Evolutionary conservation across 2,888 invertebrate genomes (phyloP).

Genomic region (Perdita meconis): DNA sequence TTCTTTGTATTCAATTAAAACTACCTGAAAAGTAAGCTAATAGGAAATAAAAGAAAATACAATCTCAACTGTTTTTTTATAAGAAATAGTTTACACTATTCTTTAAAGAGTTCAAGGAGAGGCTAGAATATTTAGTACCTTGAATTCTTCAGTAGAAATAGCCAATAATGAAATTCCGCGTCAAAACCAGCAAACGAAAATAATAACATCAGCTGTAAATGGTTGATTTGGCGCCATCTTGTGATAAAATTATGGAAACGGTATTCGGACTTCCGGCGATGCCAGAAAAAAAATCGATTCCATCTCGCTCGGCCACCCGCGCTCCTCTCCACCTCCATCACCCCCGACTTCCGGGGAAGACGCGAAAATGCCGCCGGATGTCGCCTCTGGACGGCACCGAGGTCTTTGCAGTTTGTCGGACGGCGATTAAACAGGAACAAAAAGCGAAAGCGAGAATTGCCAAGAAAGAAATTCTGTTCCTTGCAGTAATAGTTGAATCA

Average conservation of each 20-base stretch:
- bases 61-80: no score
- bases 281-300: constrained; percentile 74
- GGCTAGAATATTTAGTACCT: background rate
- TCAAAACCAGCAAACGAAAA: constrained; percentile 1
- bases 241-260: constrained; percentile 64
- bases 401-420: constrained; percentile 56
- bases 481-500: background rate
- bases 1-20: no score
- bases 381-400: constrained; percentile 72
- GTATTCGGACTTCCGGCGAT: constrained; percentile 66
- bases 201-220: constrained; percentile 41
- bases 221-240: constrained; percentile 76
- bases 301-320: constrained; percentile 60
- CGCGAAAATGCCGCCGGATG: constrained; percentile 76
- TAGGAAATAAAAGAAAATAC: no score
- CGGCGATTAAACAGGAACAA: constrained; percentile 59
- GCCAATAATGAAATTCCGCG: background rate
- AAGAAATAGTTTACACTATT: background rate
- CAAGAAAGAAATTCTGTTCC: background rate
- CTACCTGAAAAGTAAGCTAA: no score
- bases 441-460: constrained; percentile 36
- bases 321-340: constrained; percentile 63
- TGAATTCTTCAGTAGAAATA: background rate
- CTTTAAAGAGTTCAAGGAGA: no score
- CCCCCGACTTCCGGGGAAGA: constrained; percentile 70